phyloP scores from a whole-genome alignment of 1,140 invertebrate genomes.

The Plutomurus gul region DNA sequence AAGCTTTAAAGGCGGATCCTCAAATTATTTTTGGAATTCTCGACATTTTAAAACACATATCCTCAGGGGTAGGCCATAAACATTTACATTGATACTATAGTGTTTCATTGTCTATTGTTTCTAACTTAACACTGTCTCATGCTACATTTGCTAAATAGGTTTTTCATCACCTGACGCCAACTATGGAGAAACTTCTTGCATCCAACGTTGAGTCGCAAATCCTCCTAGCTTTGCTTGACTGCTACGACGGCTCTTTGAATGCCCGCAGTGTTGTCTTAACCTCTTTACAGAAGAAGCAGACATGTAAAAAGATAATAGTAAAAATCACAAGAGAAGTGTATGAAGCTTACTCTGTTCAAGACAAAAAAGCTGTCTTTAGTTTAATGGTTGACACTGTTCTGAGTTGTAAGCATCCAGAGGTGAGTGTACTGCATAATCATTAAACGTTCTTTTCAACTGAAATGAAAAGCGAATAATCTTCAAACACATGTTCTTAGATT shows the following conservation, averaged over 20 bases:
- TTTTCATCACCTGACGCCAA: neutral
- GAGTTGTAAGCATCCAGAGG: constrained; percentile 43
- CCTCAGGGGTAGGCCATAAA: neutral
- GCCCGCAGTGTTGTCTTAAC: constrained; percentile 1
- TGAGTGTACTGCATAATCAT: neutral
- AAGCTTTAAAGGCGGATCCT: neutral
- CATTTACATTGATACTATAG: too few relatives aligned
- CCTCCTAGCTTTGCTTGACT: constrained; percentile 34
- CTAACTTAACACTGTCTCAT: too few relatives aligned
- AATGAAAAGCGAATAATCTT: neutral
- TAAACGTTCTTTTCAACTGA: neutral
- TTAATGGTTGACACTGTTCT: constrained; percentile 39
- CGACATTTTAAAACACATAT: neutral
- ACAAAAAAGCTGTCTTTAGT: constrained; percentile 39
- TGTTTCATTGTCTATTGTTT: too few relatives aligned
- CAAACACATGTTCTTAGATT: constrained; percentile 31
- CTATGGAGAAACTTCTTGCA: neutral
- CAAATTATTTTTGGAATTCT: neutral
- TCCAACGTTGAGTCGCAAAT: constrained; percentile 4
- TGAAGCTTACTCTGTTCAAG: neutral
- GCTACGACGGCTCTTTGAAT: constrained; percentile 41
- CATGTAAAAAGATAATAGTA: constrained; percentile 11
- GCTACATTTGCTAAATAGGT: too few relatives aligned
- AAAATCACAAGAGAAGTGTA: constrained; percentile 38
- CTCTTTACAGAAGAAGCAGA: constrained; percentile 9